phyloP scores from a whole-genome alignment of 1,140 invertebrate genomes.

The Brachionus asplanchnoidis region DNA sequence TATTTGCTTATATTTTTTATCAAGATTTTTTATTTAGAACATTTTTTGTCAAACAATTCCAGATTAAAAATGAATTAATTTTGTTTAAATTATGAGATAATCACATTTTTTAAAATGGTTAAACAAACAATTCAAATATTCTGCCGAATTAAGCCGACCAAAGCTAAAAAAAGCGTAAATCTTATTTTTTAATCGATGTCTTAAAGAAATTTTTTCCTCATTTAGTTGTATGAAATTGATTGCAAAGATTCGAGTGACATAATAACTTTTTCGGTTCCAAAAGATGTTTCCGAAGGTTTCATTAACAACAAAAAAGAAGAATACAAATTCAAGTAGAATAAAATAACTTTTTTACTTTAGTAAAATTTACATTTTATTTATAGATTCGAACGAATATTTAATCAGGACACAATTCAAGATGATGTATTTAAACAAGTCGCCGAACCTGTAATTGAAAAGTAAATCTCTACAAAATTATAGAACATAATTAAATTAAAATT shows the following conservation, averaged over 20 bases:
- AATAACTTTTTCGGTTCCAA: constrained; percentile 50
- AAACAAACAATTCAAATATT: constrained; percentile 58
- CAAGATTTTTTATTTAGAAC: no score
- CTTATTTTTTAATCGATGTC: background rate
- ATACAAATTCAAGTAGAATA: constrained; percentile 49
- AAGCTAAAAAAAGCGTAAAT: constrained; percentile 52
- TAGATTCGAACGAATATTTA: constrained; percentile 54
- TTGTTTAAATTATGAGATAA: background rate
- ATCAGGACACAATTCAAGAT: constrained; percentile 53
- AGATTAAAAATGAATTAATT: background rate
- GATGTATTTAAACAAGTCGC: constrained; percentile 55
- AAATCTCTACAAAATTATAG: background rate
- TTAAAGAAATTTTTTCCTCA: background rate
- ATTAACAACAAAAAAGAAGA: constrained; percentile 57
- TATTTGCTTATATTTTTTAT: no score
- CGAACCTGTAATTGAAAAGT: constrained; percentile 57
- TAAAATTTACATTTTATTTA: constrained; percentile 45
- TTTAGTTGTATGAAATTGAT: constrained; percentile 52
- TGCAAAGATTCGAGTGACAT: constrained; percentile 50
- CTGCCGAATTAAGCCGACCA: constrained; percentile 54
- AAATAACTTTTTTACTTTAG: background rate
- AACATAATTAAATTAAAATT: background rate
- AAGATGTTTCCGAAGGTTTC: constrained; percentile 52
- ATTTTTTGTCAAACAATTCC: background rate
- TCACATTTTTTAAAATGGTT: constrained; percentile 48